phyloP scores from a whole-genome alignment of 1,140 invertebrate species.

The Drosophila arawakana region DNA sequence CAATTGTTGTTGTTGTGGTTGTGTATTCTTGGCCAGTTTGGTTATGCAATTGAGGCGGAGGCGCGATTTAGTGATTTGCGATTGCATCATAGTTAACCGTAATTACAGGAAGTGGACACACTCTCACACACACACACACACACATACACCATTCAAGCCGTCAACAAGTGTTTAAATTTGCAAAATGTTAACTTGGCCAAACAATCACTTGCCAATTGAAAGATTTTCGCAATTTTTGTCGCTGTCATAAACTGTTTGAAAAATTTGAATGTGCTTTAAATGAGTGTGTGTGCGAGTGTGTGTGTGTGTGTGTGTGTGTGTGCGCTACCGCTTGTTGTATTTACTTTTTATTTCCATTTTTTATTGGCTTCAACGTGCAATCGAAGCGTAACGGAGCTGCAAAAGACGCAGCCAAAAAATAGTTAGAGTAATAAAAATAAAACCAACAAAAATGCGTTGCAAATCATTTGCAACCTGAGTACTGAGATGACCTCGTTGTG shows the following conservation, averaged over 20 bases:
- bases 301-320: not conserved
- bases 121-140: conserved; percentile 18
- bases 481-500: conserved; percentile 52
- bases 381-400: conserved; percentile 39
- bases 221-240: conserved; percentile 42
- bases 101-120: conserved; percentile 69
- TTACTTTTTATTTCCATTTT: conserved; percentile 1
- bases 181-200: conserved; percentile 20
- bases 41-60: conserved; percentile 63
- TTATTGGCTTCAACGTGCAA: conserved; percentile 40
- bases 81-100: conserved; percentile 68
- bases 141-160: conserved; percentile 16
- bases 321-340: not conserved
- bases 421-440: conserved; percentile 27
- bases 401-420: conserved; percentile 26
- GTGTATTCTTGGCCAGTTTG: conserved; percentile 76
- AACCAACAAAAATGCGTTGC: not conserved
- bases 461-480: conserved; percentile 3
- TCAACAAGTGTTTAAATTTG: conserved; percentile 5
- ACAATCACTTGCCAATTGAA: conserved; percentile 32
- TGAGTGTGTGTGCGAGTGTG: not conserved
- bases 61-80: conserved; percentile 33
- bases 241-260: conserved; percentile 38
- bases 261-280: conserved; percentile 16
- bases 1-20: conserved; percentile 25